These are phyloP conservation scores for Patella pellucida DNA, from an alignment of 2,888 invertebrate genomes.

Conservation along the genomic window DNA sequence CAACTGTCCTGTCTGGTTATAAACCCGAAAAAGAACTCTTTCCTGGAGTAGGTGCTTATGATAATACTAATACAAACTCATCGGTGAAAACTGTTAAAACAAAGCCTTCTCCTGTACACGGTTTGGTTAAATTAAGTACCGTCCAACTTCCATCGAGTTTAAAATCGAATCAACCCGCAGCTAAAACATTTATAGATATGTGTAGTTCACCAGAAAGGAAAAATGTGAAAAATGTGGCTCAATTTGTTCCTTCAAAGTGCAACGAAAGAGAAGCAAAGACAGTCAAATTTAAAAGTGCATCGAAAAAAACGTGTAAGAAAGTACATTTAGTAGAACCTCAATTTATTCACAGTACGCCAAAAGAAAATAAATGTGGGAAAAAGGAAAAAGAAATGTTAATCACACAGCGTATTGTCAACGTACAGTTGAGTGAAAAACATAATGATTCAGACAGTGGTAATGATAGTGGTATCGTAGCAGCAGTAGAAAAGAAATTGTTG, in stretches of 20 bases:
- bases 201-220: background rate
- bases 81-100: background rate
- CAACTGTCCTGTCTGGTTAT: background rate
- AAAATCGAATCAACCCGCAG: background rate
- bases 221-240: background rate
- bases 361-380: background rate
- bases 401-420: background rate
- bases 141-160: background rate
- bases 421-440: background rate
- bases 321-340: background rate
- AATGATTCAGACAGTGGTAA: constrained; percentile 69
- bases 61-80: background rate
- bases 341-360: constrained; percentile 2
- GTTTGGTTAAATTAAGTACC: constrained; percentile 5
- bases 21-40: constrained; percentile 2
- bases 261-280: background rate
- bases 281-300: background rate
- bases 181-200: background rate
- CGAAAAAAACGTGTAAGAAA: background rate
- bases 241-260: no score
- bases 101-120: background rate
- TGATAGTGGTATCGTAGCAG: constrained; percentile 66
- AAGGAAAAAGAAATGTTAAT: constrained; percentile 4
- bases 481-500: constrained; percentile 56
- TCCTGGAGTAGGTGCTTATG: background rate